A percentile compares a stretch with the other conserved stretches of the same genome.
phyloP scores from a whole-genome alignment of 2,797 vertebrate species.

The Eulemur albifrons region DNA sequence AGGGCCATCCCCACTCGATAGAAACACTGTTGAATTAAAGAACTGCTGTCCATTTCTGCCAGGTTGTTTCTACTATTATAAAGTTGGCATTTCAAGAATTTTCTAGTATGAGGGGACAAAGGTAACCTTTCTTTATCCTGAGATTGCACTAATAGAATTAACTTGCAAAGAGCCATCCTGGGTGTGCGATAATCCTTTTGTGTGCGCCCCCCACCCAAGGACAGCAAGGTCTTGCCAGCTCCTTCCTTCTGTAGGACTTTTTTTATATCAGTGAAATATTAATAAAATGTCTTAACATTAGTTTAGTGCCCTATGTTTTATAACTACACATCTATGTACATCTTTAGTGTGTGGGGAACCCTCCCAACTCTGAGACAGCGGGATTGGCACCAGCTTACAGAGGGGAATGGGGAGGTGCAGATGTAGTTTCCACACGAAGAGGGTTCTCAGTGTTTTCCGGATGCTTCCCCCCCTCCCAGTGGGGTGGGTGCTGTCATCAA shows the following conservation, averaged over 20 bases:
- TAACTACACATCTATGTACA: background rate
- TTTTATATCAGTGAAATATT: background rate
- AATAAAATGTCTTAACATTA: background rate
- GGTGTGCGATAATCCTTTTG: background rate
- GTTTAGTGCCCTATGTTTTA: background rate
- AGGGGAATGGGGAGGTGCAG: background rate
- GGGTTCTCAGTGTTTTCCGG: background rate
- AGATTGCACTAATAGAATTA: background rate
- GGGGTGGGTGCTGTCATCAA: background rate
- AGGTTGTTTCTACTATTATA: background rate
- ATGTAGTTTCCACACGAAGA: no score
- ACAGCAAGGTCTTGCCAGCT: background rate
- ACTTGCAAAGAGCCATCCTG: background rate
- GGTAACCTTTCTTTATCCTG: background rate
- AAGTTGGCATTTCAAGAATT: background rate
- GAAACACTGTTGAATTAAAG: background rate
- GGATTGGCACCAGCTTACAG: background rate
- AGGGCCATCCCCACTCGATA: accelerated
- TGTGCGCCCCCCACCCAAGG: accelerated
- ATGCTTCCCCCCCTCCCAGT: accelerated
- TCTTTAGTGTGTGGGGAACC: background rate
- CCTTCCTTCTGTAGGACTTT: background rate
- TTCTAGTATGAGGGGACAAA: background rate
- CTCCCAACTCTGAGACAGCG: no score
- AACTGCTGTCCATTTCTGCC: background rate